Evolutionary conservation across 2,888 invertebrate species (phyloP).

Genomic region (Phania funesta): DNA sequence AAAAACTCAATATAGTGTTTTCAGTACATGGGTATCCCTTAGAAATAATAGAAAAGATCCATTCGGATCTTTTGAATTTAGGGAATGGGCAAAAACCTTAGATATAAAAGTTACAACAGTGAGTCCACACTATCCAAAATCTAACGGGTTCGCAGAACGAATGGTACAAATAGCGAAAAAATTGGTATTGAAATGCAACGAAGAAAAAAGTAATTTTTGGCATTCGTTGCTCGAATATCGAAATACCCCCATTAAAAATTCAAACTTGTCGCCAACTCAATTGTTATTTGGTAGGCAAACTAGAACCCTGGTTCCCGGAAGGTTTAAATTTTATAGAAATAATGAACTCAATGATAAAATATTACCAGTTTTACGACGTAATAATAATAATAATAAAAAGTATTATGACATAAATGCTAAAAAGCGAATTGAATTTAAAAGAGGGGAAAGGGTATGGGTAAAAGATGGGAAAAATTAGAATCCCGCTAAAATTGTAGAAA

Average conservation of each 20-base stretch:
- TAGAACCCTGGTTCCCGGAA: slow-evolving; percentile 54
- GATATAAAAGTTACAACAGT: slow-evolving; percentile 44
- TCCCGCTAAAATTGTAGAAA: background rate
- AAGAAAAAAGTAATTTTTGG: slow-evolving; percentile 38
- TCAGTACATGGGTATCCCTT: too few species aligned
- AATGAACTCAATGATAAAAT: slow-evolving; percentile 8
- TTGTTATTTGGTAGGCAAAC: slow-evolving; percentile 61
- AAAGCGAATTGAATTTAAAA: too few species aligned
- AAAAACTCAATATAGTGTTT: too few species aligned
- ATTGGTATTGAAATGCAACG: too few species aligned
- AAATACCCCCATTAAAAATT: slow-evolving; percentile 61
- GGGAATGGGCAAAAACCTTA: slow-evolving; percentile 14
- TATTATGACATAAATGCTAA: too few species aligned
- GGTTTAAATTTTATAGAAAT: slow-evolving; percentile 44
- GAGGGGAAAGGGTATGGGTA: slow-evolving; percentile 43
- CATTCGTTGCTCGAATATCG: slow-evolving; percentile 52
- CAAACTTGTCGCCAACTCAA: slow-evolving; percentile 44
- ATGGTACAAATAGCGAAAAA: slow-evolving; percentile 19
- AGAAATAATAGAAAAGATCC: too few species aligned
- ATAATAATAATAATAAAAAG: too few species aligned
- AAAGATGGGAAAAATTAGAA: slow-evolving; percentile 13
- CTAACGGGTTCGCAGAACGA: slow-evolving; percentile 16
- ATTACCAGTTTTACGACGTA: too few species aligned
- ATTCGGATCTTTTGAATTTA: slow-evolving; percentile 42
- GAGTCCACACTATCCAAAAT: slow-evolving; percentile 39